phyloP scores from a whole-genome alignment of 2,797 vertebrate species.

The Manis crassicaudata region DNA sequence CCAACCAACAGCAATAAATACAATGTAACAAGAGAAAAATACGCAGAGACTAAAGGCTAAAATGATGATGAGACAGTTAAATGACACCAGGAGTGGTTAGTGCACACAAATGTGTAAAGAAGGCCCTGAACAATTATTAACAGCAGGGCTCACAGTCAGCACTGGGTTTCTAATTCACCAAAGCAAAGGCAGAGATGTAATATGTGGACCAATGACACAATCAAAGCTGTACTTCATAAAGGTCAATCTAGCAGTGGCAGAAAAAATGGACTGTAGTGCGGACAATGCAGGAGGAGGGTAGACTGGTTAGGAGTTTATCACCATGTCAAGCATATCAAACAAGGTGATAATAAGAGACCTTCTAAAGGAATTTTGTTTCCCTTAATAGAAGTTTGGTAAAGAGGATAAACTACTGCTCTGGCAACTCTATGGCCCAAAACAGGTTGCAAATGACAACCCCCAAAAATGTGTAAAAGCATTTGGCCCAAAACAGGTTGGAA shows the following conservation, averaged over 20 bases:
- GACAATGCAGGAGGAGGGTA: background rate
- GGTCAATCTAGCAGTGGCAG: background rate
- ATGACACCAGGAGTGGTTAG: background rate
- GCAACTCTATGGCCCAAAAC: background rate
- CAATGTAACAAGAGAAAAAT: background rate
- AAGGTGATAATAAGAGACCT: background rate
- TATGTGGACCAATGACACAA: background rate
- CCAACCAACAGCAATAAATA: background rate
- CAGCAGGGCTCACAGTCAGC: background rate
- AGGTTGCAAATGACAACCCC: conserved; percentile 35
- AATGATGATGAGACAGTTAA: background rate
- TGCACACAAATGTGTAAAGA: background rate
- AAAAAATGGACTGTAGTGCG: background rate
- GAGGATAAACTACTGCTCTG: conserved; percentile 26
- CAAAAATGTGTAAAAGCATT: background rate
- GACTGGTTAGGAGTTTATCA: background rate
- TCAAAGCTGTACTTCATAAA: background rate
- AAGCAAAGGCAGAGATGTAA: background rate
- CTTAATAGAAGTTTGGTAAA: conserved; percentile 44
- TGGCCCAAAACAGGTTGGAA: background rate
- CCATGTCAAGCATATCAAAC: background rate
- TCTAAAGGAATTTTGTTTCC: background rate
- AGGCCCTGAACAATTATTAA: conserved; percentile 11
- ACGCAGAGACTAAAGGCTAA: background rate
- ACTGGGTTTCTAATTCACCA: background rate